Conservation (phyloP, 92 coral and sea anemone species). For the Parazoanthus darwini region DNA sequence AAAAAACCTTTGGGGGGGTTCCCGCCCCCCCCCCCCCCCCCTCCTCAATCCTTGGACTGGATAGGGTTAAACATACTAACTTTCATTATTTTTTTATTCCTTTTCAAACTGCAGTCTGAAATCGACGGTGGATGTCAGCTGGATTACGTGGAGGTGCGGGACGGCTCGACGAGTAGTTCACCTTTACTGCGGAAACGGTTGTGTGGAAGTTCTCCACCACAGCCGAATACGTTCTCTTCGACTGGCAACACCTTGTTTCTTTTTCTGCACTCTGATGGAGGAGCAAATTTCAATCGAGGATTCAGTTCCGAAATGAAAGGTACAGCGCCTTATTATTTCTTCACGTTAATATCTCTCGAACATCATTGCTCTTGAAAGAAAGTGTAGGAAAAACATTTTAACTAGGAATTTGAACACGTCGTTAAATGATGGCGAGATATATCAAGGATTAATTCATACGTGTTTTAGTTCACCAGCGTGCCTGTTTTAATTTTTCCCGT, state of each 20-base stretch:
- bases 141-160: conserved; percentile 67
- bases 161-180: conserved; percentile 55
- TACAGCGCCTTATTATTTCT: background rate
- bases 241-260: conserved; percentile 57
- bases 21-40: too few relatives aligned
- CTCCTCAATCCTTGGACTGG: too few relatives aligned
- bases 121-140: conserved; percentile 56
- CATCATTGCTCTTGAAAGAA: background rate
- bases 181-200: conserved; percentile 47
- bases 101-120: conserved; percentile 53
- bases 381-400: too few relatives aligned
- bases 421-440: too few relatives aligned
- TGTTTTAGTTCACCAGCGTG: too few relatives aligned
- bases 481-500: too few relatives aligned
- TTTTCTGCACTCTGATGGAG: conserved; percentile 67
- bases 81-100: background rate
- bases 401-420: too few relatives aligned
- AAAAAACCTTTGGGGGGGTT: too few relatives aligned
- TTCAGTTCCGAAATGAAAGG: conserved; percentile 46
- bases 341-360: background rate
- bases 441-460: too few relatives aligned
- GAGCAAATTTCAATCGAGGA: conserved; percentile 44
- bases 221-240: conserved; percentile 36
- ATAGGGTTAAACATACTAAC: background rate
- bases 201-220: conserved; percentile 49